Evolutionary conservation across 2,888 invertebrate species (phyloP).

Genomic region (Drosophila sordidula): DNA sequence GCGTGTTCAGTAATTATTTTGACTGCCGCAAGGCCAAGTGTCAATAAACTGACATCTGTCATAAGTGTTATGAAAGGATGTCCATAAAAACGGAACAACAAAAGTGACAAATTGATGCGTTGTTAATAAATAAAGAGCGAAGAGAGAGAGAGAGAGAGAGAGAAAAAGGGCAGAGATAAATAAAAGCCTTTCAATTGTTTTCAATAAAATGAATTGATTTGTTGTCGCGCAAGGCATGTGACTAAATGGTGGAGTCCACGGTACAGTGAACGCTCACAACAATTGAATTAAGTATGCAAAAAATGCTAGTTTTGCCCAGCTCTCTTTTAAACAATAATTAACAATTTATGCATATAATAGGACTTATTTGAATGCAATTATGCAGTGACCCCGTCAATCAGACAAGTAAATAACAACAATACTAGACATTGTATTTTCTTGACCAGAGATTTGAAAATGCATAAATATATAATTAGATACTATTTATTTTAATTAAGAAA

Average conservation of each 20-base stretch:
- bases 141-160: background rate
- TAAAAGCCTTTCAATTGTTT: conserved; percentile 71
- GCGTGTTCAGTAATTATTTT: background rate
- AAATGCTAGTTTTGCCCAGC: too few species aligned
- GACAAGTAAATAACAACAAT: too few species aligned
- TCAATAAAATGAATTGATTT: conserved; percentile 78
- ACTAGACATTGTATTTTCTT: too few species aligned
- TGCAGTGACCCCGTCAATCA: too few species aligned
- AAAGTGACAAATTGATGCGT: conserved; percentile 27
- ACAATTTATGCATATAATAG: too few species aligned
- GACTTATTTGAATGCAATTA: too few species aligned
- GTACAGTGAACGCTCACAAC: conserved; percentile 7
- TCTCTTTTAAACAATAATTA: too few species aligned
- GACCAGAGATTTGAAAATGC: too few species aligned
- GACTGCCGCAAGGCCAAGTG: conserved; percentile 14
- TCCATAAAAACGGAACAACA: conserved; percentile 20
- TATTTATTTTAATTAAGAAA: too few species aligned
- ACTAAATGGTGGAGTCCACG: conserved; percentile 30
- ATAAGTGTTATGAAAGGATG: conserved; percentile 34
- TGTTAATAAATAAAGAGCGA: background rate
- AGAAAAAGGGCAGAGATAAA: conserved; percentile 12
- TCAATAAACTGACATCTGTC: conserved; percentile 31
- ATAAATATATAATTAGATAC: too few species aligned
- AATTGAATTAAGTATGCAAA: background rate
- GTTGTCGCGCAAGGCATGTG: conserved; percentile 59